Evolutionary conservation across 2,888 invertebrate species (phyloP).

Genomic region (Rapana venosa): DNA sequence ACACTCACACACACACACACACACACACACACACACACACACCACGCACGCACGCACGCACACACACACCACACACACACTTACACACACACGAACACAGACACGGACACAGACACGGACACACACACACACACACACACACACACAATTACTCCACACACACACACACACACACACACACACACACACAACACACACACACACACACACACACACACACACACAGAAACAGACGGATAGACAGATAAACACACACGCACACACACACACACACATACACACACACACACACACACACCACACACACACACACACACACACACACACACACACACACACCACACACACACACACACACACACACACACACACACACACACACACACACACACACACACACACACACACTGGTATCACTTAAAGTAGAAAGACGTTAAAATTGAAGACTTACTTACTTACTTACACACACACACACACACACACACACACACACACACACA

Average conservation of each 20-base stretch:
- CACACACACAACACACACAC: too few relatives aligned
- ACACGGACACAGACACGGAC: not conserved
- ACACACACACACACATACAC: too few relatives aligned
- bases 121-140: not conserved
- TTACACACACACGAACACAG: not conserved
- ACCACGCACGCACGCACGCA: slow-evolving; percentile 20
- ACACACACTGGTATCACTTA: too few relatives aligned
- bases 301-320: slow-evolving; percentile 6
- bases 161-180: not conserved
- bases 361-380: not conserved
- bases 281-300: not conserved
- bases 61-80: not conserved
- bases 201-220: too few relatives aligned
- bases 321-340: slow-evolving; percentile 5
- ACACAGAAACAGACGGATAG: too few relatives aligned
- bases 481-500: not conserved
- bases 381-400: slow-evolving; percentile 7
- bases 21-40: slow-evolving; percentile 15
- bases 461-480: not conserved
- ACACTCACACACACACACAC: not conserved
- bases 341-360: not conserved
- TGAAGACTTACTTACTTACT: too few relatives aligned
- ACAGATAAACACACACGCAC: too few relatives aligned
- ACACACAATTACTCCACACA: not conserved
- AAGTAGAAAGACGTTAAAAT: too few relatives aligned